Percentiles rank a stretch among this genome's conserved stretches.
Evolutionary conservation across 2,797 vertebrate species (phyloP).

Genomic region (Chromis chromis): DNA sequence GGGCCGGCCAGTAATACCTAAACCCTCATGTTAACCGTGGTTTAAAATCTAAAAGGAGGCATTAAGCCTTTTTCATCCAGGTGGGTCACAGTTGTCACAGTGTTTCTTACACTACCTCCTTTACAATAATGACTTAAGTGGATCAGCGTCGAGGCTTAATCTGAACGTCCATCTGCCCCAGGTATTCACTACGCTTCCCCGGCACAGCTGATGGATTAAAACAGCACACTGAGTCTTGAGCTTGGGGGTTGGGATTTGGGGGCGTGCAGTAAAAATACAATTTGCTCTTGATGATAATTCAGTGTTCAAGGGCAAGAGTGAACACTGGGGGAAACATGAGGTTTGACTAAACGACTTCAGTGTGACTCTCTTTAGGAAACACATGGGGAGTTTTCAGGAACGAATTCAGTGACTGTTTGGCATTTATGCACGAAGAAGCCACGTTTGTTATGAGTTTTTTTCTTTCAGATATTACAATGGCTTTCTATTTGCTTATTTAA

Average conservation of each 20-base stretch:
- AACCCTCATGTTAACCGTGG: slow-evolving; percentile 7
- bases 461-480: neutral
- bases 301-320: neutral
- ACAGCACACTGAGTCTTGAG: slow-evolving; percentile 47
- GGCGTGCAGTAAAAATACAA: neutral
- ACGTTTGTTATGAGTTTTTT: neutral
- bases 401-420: neutral
- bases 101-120: slow-evolving; percentile 46
- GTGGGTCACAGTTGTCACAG: slow-evolving; percentile 36
- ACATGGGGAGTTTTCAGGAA: neutral
- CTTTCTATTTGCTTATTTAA: no score
- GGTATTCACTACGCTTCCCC: slow-evolving; percentile 33
- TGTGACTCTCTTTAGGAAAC: neutral
- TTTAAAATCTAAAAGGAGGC: slow-evolving; percentile 45
- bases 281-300: neutral
- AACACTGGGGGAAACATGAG: neutral
- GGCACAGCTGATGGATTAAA: slow-evolving; percentile 73
- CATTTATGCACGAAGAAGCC: neutral
- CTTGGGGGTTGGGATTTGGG: neutral
- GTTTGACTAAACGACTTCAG: neutral
- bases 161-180: slow-evolving; percentile 80
- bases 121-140: slow-evolving; percentile 83
- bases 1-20: slow-evolving; percentile 6
- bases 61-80: slow-evolving; percentile 37
- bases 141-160: slow-evolving; percentile 80